Conservation (phyloP, 1,140 invertebrate species). For the Penaeus japonicus region DNA sequence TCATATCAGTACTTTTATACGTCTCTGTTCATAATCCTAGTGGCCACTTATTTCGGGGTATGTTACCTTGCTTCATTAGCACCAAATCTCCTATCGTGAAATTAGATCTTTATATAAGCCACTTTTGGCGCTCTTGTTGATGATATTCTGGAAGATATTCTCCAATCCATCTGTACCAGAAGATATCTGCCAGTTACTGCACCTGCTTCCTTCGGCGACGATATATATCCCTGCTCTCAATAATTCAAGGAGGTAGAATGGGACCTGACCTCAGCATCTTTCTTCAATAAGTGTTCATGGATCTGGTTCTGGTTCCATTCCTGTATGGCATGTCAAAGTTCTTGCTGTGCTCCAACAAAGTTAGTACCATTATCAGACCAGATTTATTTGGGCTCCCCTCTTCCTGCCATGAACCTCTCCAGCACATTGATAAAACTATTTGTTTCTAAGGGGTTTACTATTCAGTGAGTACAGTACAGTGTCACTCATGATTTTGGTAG, state of each 20-base stretch:
- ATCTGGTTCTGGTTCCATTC: background rate
- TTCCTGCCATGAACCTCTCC: background rate
- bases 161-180: background rate
- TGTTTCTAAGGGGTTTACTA: background rate
- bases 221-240: too few relatives aligned
- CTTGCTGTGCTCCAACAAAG: background rate
- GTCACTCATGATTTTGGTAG: background rate
- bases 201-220: background rate
- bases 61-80: too few relatives aligned
- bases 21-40: too few relatives aligned
- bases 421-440: background rate
- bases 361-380: conserved; percentile 15
- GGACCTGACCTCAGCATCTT: too few relatives aligned
- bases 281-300: background rate
- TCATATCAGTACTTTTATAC: too few relatives aligned
- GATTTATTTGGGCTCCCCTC: background rate
- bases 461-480: background rate
- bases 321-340: background rate
- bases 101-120: background rate
- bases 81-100: too few relatives aligned
- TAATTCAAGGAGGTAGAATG: too few relatives aligned
- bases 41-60: too few relatives aligned
- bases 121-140: background rate
- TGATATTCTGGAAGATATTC: too few relatives aligned
- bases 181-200: background rate